Percentiles rank a stretch among this genome's conserved stretches.
phyloP scores from a whole-genome alignment of 2,797 vertebrate species.

The Muscicapa comitata region DNA sequence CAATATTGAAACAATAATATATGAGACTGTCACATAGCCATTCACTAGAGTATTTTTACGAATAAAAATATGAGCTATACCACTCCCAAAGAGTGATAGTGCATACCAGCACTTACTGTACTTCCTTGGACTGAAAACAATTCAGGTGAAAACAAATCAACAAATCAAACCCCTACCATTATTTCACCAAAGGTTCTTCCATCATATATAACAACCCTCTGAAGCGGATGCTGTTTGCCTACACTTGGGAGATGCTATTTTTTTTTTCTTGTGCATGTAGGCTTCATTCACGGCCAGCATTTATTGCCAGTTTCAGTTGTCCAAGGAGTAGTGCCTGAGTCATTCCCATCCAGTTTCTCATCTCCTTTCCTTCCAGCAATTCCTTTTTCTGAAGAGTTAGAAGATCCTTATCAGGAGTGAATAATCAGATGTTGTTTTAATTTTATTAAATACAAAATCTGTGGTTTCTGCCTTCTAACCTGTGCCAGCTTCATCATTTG shows the following conservation, averaged over 20 bases:
- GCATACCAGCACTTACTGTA: neutral
- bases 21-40: neutral
- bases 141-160: neutral
- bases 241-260: neutral
- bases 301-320: neutral
- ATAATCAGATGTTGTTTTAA: neutral
- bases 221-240: neutral
- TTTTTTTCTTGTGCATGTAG: neutral
- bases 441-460: neutral
- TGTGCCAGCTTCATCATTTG: neutral
- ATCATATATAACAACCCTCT: neutral
- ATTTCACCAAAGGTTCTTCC: neutral
- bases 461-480: neutral
- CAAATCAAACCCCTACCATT: neutral
- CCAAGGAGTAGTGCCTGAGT: neutral
- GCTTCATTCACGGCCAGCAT: neutral
- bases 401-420: neutral
- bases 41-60: neutral
- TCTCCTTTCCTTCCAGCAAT: neutral
- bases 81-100: neutral
- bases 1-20: neutral
- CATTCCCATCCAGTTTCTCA: neutral
- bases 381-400: neutral
- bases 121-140: neutral
- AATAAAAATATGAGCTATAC: neutral